Evolutionary conservation across 1,140 invertebrate species (phyloP).

Genomic region (Protaetia brevitarsis): DNA sequence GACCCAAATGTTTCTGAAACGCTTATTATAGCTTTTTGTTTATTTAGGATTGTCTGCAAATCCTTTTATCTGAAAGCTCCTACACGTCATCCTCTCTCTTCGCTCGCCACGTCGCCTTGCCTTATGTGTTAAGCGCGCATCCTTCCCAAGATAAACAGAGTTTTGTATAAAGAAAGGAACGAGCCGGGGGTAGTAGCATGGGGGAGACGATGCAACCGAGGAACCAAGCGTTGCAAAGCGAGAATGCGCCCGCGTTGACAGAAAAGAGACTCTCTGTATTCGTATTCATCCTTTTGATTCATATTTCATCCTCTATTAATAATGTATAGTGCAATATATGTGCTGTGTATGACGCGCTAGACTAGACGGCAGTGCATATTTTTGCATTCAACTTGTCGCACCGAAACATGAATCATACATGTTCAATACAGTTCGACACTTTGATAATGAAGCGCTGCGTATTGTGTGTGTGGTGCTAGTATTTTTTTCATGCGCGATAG

Average conservation of each 20-base stretch:
- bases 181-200: not conserved
- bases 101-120: too few species aligned
- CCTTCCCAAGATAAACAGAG: not conserved
- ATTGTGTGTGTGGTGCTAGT: too few species aligned
- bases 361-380: conserved; percentile 44
- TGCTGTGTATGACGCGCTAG: conserved; percentile 45
- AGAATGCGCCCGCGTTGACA: not conserved
- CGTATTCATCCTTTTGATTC: conserved; percentile 39
- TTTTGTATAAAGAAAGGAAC: not conserved
- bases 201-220: not conserved
- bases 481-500: conserved; percentile 30
- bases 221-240: not conserved
- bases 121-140: not conserved
- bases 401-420: conserved; percentile 43
- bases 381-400: conserved; percentile 48
- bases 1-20: too few species aligned
- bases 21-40: too few species aligned
- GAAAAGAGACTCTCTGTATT: not conserved
- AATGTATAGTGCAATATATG: conserved; percentile 47
- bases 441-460: conserved; percentile 47
- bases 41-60: too few species aligned
- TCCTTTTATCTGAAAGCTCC: too few species aligned
- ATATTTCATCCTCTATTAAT: conserved; percentile 47
- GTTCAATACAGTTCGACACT: conserved; percentile 49
- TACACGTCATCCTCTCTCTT: not conserved